phyloP scores from a whole-genome alignment of 2,888 invertebrate species.

The Phyllotreta striolata region DNA sequence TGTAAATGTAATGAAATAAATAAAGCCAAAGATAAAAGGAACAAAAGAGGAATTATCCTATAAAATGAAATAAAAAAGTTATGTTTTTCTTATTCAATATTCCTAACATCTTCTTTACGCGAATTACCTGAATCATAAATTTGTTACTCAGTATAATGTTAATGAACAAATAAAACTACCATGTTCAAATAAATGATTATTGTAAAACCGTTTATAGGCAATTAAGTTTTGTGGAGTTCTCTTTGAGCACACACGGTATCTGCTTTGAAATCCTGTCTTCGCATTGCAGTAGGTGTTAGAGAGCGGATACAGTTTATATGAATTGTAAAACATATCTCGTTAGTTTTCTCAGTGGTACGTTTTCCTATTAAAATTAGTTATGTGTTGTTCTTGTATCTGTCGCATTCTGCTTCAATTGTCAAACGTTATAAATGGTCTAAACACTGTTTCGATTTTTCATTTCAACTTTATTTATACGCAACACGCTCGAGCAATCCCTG shows the following conservation, averaged over 20 bases:
- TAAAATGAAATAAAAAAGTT: too few species aligned
- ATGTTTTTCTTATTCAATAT: too few species aligned
- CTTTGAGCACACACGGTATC: background rate
- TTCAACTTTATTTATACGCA: background rate
- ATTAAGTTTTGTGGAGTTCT: too few species aligned
- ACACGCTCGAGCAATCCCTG: slow-evolving; percentile 3
- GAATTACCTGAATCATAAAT: too few species aligned
- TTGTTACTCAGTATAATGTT: too few species aligned
- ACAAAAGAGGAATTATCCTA: too few species aligned
- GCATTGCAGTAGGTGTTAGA: slow-evolving; percentile 10
- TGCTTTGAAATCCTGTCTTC: background rate
- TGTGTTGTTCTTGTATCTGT: slow-evolving; percentile 11
- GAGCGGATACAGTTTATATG: background rate
- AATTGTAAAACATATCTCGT: slow-evolving; percentile 5
- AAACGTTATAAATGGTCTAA: slow-evolving; percentile 10
- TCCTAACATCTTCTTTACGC: too few species aligned
- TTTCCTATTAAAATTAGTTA: slow-evolving; percentile 10
- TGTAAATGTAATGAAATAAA: too few species aligned
- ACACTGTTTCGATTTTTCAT: slow-evolving; percentile 2
- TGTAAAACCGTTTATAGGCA: too few species aligned
- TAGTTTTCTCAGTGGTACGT: background rate
- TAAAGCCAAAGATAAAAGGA: too few species aligned
- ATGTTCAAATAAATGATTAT: too few species aligned
- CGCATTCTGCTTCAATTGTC: slow-evolving; percentile 11
- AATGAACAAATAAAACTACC: too few species aligned